Evolutionary conservation across 1,140 invertebrate genomes (phyloP), one percentile per base, ranked within the genome.

Genomic region (Bombyx mandarina): DNA sequence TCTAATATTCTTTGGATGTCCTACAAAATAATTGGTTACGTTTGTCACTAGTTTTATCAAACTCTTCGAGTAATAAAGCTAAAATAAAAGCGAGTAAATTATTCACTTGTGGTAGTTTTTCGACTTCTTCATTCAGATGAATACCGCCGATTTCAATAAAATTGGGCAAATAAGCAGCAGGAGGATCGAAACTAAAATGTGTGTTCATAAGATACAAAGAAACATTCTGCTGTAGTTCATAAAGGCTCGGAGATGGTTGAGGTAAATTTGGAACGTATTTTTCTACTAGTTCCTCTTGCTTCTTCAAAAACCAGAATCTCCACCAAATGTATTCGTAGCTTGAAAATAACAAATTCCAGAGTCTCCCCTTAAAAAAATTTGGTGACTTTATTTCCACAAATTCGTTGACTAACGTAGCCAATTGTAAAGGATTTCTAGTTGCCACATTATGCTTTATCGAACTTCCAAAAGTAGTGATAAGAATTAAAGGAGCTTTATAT

Each of bases 1-100:
- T 92, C 89, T 22, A 93, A 75, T 61, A 91, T 88, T 47, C 86
- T 73, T 67, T 90, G 74, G 8, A 35, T 35, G 26, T 47, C 12
- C 46, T 47, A 47, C 9, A 47, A 47, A 47, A 47, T 47, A 47
- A 47, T 10, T 10, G 2, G 46, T 47, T 47, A 47, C 26, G 26
- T 1, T 35, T 35, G 26, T 35, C 1, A 35, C 26, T 35, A 35
- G 0, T 3, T 35, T 35, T 35, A 35, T 5, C 26, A 35, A 35
- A 35, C 2, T 35, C 2, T 2, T 35, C 26, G 26, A 35, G 26
- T 35, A 35, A 35, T 5, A 35, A 35, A 35, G 26, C 26, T 35
- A 35, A 3, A 1, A 35, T 35, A 35, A 2, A 10, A 47, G 46
- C 9, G 2, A 10, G 12, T 47, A 47, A 10, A 10, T 12, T 47